phyloP scores from a whole-genome alignment of 2,113 vertebrate genomes.

The Limanda limanda region DNA sequence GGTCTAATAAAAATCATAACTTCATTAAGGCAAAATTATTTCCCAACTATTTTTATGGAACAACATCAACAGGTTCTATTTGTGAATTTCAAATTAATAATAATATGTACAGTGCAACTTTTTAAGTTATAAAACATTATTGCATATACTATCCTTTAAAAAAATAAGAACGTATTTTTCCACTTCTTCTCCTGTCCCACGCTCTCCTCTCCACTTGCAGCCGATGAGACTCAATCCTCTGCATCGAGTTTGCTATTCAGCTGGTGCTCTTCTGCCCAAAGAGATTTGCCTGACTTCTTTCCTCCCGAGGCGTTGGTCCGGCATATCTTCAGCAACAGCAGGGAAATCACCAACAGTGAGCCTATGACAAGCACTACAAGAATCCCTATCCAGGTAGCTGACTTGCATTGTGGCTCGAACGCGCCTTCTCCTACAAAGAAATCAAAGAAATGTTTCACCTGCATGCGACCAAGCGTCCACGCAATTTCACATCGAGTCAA shows the following conservation, averaged over 20 bases:
- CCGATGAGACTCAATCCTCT: constrained; percentile 21
- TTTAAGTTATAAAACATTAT: constrained; percentile 20
- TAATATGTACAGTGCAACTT: background rate
- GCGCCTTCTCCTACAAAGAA: constrained; percentile 25
- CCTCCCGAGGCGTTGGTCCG: background rate
- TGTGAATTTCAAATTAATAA: constrained; percentile 13
- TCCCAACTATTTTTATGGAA: background rate
- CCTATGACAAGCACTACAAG: constrained; percentile 36
- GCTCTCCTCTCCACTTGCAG: no score
- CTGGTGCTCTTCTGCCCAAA: constrained; percentile 72
- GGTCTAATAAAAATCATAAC: constrained; percentile 27
- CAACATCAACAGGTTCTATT: constrained; percentile 6
- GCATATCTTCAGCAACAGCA: constrained; percentile 50
- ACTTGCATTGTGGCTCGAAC: background rate
- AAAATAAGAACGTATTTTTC: background rate
- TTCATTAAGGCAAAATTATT: constrained; percentile 12
- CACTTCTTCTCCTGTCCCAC: no score
- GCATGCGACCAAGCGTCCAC: background rate
- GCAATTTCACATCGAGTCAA: background rate
- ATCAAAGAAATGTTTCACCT: background rate
- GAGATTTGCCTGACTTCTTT: constrained; percentile 31
- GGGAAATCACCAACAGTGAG: constrained; percentile 39
- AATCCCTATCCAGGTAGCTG: constrained; percentile 5
- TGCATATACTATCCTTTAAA: background rate
- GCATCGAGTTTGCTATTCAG: constrained; percentile 27